Base-by-base conservation (phyloP, 2,888 invertebrate species). In the Acanthococcus lagerstroemiae region DNA sequence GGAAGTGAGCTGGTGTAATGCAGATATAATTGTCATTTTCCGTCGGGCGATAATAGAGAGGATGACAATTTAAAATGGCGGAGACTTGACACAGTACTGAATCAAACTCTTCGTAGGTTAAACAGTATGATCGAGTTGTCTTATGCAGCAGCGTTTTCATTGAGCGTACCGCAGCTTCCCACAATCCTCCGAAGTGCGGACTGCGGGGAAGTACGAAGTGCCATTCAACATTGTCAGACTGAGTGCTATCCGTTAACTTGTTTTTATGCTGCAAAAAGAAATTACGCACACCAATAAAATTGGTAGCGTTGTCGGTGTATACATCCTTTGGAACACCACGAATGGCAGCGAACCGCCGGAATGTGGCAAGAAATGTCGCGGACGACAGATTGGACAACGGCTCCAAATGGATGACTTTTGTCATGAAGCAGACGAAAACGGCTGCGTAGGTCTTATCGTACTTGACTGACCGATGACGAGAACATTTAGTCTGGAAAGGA, bases 1-100 rank as follows among this genome's bases (percentile, higher is more conserved):
- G 67, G 61, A 74, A 73, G 69, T 74, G 73, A 25, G 71, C 73
- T n/a, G 74, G 74, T 0, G 73, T 74, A 1, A 75, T 65, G 1
- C 70, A 69, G 21, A 70, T 66, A 4, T 27, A 66, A 55, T 69
- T 72, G 12, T 65, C 45, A 15, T 7, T 37, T 67, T 72, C 72
- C 1, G 67, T 30, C 3, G 73, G 72, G 1, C 74, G 26, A 3
- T 71, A 67, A 24, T 68, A 69, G 0, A 74, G 15, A 4, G 74
- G 73, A 22, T 73, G 25, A 4, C 72, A 74, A 60, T 74, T 74
- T 5, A 73, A 60, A 21, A 70, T 68, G 3, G 71, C 72, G 61
- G 73, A 72, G 1, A 73, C 69, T 63, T 73, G 71, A n/a, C 66
- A 67, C 0, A 72, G 54, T 3, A 69, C 48, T 4, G 73, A 74